Conservation (phyloP, 2,113 vertebrate species). For the Jaculus jaculus region DNA sequence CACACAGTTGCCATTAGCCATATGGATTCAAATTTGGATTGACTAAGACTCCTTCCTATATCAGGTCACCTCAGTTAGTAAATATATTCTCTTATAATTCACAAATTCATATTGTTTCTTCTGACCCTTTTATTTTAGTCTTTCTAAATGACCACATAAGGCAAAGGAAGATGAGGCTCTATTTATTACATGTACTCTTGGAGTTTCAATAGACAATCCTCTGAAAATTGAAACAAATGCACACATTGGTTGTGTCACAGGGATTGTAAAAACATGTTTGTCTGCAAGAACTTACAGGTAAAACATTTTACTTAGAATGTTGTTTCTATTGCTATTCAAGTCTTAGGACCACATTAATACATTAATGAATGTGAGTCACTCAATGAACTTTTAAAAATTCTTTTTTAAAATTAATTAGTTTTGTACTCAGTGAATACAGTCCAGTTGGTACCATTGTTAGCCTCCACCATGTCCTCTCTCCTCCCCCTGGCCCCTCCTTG, state of each 20-base stretch:
- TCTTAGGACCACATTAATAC: background rate
- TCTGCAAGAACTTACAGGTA: background rate
- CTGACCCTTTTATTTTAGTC: background rate
- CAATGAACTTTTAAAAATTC: background rate
- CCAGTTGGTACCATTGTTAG: too few relatives aligned
- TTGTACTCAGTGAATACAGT: too few relatives aligned
- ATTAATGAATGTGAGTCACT: background rate
- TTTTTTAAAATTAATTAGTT: too few relatives aligned
- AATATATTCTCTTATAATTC: background rate
- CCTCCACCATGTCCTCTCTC: too few relatives aligned
- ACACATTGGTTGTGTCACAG: background rate
- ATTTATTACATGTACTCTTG: conserved; percentile 26
- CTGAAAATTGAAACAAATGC: conserved; percentile 22
- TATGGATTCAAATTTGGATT: background rate
- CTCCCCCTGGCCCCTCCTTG: too few relatives aligned
- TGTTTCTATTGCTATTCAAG: background rate
- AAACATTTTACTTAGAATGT: background rate
- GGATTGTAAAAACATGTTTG: conserved; percentile 4
- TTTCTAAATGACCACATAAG: conserved; percentile 1
- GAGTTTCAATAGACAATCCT: conserved; percentile 38
- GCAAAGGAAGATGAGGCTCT: background rate
- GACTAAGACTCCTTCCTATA: background rate
- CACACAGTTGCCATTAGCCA: background rate
- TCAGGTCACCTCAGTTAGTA: background rate
- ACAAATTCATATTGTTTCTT: background rate